phyloP scores from a whole-genome alignment of 2,888 invertebrate genomes.

The Heliconius hortense region DNA sequence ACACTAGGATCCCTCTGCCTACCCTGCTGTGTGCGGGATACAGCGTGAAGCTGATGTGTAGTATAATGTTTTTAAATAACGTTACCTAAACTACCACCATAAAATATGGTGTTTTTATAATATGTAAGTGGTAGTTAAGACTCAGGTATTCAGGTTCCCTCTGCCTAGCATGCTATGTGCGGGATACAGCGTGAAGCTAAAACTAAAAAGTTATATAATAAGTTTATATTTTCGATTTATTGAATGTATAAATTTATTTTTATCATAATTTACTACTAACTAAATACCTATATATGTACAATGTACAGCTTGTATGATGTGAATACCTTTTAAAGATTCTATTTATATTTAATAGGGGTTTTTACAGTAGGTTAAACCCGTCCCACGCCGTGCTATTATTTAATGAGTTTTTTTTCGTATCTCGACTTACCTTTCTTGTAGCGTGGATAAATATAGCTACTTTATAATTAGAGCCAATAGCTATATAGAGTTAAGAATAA shows the following conservation, averaged over 20 bases:
- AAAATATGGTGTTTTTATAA: too few species aligned
- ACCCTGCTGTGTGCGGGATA: too few species aligned
- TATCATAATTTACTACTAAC: background rate
- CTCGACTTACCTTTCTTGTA: constrained; percentile 5
- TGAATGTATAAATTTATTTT: background rate
- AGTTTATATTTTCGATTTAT: background rate
- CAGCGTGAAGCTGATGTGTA: too few species aligned
- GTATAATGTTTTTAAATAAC: too few species aligned
- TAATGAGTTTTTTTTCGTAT: constrained; percentile 7
- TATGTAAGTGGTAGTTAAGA: too few species aligned
- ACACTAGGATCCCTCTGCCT: too few species aligned
- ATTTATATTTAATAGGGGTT: constrained; percentile 14
- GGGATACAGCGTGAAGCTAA: too few species aligned
- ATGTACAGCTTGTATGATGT: background rate
- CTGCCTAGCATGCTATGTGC: too few species aligned
- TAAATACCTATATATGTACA: background rate
- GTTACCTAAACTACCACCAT: too few species aligned
- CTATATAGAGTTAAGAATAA: background rate
- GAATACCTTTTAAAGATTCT: constrained; percentile 3
- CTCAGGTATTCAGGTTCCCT: too few species aligned
- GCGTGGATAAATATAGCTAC: background rate
- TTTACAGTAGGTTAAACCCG: background rate
- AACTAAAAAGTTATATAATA: too few species aligned
- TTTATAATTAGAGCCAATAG: background rate
- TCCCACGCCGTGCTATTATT: background rate